These are phyloP conservation scores for Brachypalpus laphriformis DNA, from an alignment of 2,888 invertebrate genomes.

Conservation along the genomic window DNA sequence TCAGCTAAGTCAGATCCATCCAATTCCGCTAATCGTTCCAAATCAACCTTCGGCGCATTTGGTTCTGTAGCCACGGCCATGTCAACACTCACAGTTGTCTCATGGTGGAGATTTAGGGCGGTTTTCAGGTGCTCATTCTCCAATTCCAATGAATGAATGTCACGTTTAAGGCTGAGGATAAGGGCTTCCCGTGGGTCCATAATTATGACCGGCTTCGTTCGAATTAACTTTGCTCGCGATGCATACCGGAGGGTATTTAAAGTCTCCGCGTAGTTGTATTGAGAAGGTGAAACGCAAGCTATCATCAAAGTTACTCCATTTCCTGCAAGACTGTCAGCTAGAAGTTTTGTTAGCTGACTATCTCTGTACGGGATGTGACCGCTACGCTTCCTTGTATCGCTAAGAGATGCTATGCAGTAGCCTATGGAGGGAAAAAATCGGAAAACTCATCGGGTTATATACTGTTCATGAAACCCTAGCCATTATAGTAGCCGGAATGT, in stretches of 20 bases:
- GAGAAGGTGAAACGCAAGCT: constrained; percentile 96
- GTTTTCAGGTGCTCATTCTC: constrained; percentile 95
- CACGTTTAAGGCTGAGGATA: constrained; percentile 93
- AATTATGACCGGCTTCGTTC: constrained; percentile 95
- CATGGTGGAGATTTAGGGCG: constrained; percentile 87
- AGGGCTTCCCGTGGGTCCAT: constrained; percentile 97
- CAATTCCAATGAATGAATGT: constrained; percentile 91
- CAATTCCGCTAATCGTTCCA: constrained; percentile 89
- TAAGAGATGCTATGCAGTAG: constrained; percentile 96
- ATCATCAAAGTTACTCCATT: constrained; percentile 98
- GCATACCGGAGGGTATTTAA: constrained; percentile 96
- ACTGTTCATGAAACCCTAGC: too few relatives aligned
- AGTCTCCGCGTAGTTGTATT: constrained; percentile 93
- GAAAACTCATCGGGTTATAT: too few relatives aligned
- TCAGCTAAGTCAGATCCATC: constrained; percentile 92
- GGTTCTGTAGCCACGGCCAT: constrained; percentile 75
- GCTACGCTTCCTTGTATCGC: constrained; percentile 89
- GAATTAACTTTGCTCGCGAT: constrained; percentile 94
- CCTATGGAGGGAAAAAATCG: constrained; percentile 85
- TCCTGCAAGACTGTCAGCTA: constrained; percentile 96
- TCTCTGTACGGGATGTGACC: constrained; percentile 97
- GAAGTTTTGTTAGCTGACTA: constrained; percentile 95
- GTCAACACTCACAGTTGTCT: constrained; percentile 80
- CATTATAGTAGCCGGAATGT: too few relatives aligned
- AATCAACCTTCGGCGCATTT: constrained; percentile 86